phyloP scores from a whole-genome alignment of 2,797 vertebrate species.

The Premnoplex brunnescens region DNA sequence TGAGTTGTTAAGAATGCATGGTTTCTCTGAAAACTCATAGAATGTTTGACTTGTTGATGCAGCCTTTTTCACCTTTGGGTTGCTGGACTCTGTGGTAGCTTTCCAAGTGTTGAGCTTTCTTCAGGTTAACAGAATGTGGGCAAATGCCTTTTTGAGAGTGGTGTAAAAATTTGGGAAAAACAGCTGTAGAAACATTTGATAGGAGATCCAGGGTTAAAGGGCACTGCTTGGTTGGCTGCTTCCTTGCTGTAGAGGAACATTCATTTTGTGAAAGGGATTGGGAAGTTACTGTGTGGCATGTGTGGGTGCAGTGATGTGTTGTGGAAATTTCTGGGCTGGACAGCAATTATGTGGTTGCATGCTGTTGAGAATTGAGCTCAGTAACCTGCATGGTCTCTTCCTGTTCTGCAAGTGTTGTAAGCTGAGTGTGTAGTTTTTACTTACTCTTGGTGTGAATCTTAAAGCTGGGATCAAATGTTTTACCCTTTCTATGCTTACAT shows the following conservation, averaged over 20 bases:
- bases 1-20: not conserved
- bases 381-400: not conserved
- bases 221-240: not conserved
- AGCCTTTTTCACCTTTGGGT: not conserved
- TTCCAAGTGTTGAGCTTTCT: not conserved
- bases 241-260: not conserved
- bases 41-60: not conserved
- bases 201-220: not conserved
- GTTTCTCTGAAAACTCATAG: not conserved
- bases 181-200: not conserved
- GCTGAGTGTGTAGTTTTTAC: not conserved
- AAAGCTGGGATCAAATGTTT: not conserved
- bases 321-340: not conserved
- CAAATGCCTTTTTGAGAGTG: not conserved
- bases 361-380: not conserved
- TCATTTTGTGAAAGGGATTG: rapidly evolving
- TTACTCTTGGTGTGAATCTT: not conserved
- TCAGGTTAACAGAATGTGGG: not conserved
- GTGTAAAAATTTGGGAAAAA: not conserved
- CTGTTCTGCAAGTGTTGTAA: not conserved
- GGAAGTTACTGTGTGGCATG: not conserved
- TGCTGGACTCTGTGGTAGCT: not conserved
- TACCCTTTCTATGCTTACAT: not conserved
- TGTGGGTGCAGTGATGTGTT: not conserved
- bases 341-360: not conserved